Evolutionary conservation across 2,888 invertebrate genomes (phyloP).

Genomic region (Melipona beecheii): DNA sequence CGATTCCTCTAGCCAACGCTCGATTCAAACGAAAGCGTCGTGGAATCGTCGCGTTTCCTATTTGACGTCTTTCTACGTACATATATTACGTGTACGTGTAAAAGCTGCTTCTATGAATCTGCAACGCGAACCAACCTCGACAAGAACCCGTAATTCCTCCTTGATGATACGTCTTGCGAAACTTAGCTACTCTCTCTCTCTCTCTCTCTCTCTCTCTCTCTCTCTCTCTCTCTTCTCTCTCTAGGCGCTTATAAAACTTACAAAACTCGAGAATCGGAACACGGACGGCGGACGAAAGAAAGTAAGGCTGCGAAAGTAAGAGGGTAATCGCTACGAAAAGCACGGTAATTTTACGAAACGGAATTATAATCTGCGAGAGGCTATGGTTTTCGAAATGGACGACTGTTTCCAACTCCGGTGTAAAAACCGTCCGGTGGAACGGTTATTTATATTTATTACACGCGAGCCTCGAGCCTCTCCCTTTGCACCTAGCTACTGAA

Average conservation of each 20-base stretch:
- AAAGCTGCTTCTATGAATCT: not conserved
- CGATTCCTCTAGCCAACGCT: not conserved
- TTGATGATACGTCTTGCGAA: not conserved
- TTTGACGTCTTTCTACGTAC: not conserved
- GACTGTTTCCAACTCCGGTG: not conserved
- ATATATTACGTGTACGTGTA: too few relatives aligned
- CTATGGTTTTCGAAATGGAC: not conserved
- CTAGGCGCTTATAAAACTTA: not conserved
- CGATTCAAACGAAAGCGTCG: slow-evolving; percentile 27
- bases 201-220: too few relatives aligned
- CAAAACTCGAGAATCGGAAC: not conserved
- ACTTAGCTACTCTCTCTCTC: not conserved
- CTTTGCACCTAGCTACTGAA: not conserved
- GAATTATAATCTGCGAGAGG: not conserved
- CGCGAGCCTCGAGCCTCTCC: not conserved
- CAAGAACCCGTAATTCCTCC: not conserved
- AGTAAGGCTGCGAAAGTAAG: not conserved
- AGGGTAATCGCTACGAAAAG: not conserved
- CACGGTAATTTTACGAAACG: not conserved
- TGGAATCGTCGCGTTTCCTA: not conserved
- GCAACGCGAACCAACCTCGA: not conserved
- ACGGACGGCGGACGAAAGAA: not conserved
- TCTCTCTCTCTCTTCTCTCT: too few relatives aligned
- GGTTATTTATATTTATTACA: not conserved
- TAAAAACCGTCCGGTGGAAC: not conserved